Conservation (phyloP, 2,888 invertebrate genomes). For the Pseudococcus viburni region DNA sequence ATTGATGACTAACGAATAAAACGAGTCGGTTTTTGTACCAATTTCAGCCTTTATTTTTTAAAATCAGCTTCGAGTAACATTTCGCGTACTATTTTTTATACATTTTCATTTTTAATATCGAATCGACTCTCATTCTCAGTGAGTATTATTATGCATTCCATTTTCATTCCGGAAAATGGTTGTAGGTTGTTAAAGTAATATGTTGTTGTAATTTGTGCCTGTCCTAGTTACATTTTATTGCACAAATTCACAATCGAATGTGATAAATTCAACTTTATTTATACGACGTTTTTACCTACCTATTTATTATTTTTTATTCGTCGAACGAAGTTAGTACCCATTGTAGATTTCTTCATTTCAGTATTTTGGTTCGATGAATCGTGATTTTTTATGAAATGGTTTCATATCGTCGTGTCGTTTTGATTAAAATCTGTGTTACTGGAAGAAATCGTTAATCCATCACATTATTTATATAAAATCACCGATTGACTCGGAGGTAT, state of each 20-base stretch:
- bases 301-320: background rate
- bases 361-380: background rate
- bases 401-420: background rate
- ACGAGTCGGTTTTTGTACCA: background rate
- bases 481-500: background rate
- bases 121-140: background rate
- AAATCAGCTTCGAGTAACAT: background rate
- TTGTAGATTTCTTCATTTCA: background rate
- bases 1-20: background rate
- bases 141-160: background rate
- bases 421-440: background rate
- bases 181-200: background rate
- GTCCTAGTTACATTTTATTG: background rate
- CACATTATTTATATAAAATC: background rate
- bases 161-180: conserved; percentile 12
- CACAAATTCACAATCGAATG: background rate
- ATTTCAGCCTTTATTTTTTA: background rate
- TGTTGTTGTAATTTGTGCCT: background rate
- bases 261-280: background rate
- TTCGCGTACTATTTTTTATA: background rate
- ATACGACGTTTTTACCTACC: background rate
- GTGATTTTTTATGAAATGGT: background rate
- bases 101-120: background rate
- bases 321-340: background rate
- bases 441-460: background rate